Evolutionary conservation across 2,113 vertebrate species (phyloP), one percentile per base, ranked within the genome.

Genomic region (Urocitellus parryii): DNA sequence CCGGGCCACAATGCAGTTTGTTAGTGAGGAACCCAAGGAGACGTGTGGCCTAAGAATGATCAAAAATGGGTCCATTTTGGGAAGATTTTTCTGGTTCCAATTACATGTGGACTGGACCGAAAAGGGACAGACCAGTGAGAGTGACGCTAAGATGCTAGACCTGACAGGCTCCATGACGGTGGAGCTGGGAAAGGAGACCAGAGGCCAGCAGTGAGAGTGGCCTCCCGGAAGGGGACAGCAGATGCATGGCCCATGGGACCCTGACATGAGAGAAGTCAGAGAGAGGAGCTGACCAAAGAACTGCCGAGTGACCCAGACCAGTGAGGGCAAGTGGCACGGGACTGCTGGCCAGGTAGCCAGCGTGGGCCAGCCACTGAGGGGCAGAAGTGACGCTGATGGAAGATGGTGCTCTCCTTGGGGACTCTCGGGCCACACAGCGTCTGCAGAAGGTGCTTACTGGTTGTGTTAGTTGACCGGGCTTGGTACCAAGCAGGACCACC

Each of bases 201-300:
- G 39, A 82, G 72, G 39, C 37, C 51, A n/a, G 2, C 0, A 10
- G 51, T 58, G 48, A 34, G 25, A 11, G 51, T 20, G 10, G 70
- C 67, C 8, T 1, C 63, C 67, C 4, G 3, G 20, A 13, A 90
- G 58, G 16, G 65, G 58, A n/a, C 87, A 56, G 34, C 45, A 67
- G 58, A 48, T 20, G 12, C 45, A 2, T 0, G 3, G 65, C 76
- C 7, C 20, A 82, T 1, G 9, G 56, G 79, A 13, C 79, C 17
- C n/a, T 45, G 79, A 61, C 67, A 61, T 45, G 73, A 93, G 96
- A 17, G 45, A 90, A 58, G 51, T 74, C 93, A 70, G 32, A 68
- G 72, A 70, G 79, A 90, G 88, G 90, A 14, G 39, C 5, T 51
- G 42, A 85, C 70, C 56, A 51, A 70, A 32, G 74, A 83, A 76